Evolutionary conservation across 2,797 vertebrate species (phyloP), one percentile per base, ranked within the genome.

Genomic region (Molothrus ater): DNA sequence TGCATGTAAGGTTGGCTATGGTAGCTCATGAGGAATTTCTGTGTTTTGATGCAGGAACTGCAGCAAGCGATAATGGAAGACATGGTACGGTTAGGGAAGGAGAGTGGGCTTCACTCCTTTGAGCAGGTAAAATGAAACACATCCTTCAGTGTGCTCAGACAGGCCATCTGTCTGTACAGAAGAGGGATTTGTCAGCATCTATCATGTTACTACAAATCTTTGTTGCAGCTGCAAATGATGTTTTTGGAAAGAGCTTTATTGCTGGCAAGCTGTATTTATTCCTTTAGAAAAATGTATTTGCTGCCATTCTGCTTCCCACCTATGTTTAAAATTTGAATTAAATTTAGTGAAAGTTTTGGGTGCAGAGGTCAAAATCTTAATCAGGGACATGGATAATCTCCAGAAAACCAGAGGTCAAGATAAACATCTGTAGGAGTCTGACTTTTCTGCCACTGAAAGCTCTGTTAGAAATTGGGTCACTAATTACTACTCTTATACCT

Each of bases 61-160:
- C 98, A 99, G 97, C 98, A 98, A 96, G 99, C 98, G 20, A 99
- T 99, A 94, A 98, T 99, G 97, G 99, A 99, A 86, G 99, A 99
- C 96, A 95, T 99, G 98, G 98, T 99, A 56, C 97, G 97, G 92
- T 96, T 99, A 93, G 99, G 99, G 66, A 99, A 99, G 96, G 98
- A 98, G 93, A 99, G 98, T 36, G 99, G 99, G 85, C 99, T 99
- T 78, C 98, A 99, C 96, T 99, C 99, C 47, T 99, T 99, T 90
- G 99, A 99, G 96, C 99, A 99, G 98, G 99, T 99, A 97, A 96
- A 89, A 32, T 13, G 40, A 73, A 79, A 66, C 10, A 11, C 17
- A 8, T 65, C 43, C 14, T 40, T 88, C 64, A 47, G 8, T 21
- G 45, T 32, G 71, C 32, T 47, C 83, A 88, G 40, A 31, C 21